Evolutionary conservation across 2,888 invertebrate species (phyloP).

Genomic region (Deilephila elpenor): DNA sequence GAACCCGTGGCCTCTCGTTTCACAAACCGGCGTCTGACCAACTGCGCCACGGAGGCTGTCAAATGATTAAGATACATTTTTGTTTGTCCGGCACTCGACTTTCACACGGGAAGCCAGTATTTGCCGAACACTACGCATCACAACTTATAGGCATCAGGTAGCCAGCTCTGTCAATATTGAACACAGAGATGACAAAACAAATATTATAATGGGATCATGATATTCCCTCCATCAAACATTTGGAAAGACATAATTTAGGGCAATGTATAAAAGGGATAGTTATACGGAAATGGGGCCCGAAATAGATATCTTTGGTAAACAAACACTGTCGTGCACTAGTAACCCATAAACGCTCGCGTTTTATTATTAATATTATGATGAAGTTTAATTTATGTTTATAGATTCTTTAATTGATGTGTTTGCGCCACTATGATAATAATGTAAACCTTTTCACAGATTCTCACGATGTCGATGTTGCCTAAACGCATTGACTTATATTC

Average conservation of each 20-base stretch:
- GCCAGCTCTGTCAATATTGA: constrained; percentile 63
- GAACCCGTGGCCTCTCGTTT: no score
- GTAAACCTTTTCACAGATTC: neutral
- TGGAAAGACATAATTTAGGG: neutral
- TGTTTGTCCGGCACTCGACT: constrained; percentile 9
- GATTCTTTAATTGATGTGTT: neutral
- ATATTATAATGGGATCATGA: constrained; percentile 33
- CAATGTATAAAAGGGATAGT: neutral
- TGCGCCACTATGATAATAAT: neutral
- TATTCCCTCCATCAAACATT: constrained; percentile 12
- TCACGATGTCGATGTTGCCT: neutral
- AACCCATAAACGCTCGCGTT: constrained; percentile 7
- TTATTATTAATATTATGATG: neutral
- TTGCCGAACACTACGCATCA: constrained; percentile 54
- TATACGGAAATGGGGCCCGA: constrained; percentile 5
- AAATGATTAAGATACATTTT: constrained; percentile 2
- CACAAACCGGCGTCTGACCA: no score
- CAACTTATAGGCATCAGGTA: constrained; percentile 46
- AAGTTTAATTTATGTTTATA: neutral
- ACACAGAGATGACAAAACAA: constrained; percentile 49
- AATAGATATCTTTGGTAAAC: constrained; percentile 21
- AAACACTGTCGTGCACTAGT: constrained; percentile 19
- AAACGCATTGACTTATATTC: no score
- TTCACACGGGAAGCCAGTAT: constrained; percentile 71
- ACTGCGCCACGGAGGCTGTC: no score